Percentiles rank a stretch among this genome's conserved stretches.
These are phyloP conservation scores for Cynopterus brachyotis DNA, from an alignment of 2,113 vertebrate species.

Conservation along the genomic window DNA sequence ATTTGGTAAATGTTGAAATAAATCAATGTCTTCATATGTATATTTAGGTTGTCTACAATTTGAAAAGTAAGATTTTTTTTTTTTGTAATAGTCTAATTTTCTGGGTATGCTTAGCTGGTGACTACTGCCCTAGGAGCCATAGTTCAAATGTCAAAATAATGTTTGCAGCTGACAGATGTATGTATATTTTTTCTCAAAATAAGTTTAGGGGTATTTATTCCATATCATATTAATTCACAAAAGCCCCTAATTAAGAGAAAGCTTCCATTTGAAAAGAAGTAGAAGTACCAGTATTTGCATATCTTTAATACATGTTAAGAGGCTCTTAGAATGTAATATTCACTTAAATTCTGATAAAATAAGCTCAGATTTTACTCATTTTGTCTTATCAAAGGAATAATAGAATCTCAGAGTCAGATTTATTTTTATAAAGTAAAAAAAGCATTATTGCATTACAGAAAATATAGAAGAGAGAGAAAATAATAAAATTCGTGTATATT, in stretches of 20 bases:
- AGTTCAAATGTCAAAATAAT: background rate
- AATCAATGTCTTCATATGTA: background rate
- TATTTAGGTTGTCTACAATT: conserved; percentile 30
- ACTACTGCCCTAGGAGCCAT: background rate
- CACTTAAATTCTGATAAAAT: background rate
- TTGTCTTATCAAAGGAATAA: background rate
- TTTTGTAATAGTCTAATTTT: background rate
- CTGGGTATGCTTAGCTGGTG: background rate
- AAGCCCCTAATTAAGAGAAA: background rate
- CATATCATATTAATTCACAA: background rate
- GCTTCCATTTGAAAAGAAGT: background rate
- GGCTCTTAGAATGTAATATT: background rate
- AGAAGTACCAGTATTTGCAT: background rate
- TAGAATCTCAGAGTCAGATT: background rate
- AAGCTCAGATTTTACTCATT: conserved; percentile 7
- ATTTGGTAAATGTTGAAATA: conserved; percentile 50
- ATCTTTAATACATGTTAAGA: background rate
- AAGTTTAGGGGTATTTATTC: background rate
- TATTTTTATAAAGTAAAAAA: background rate
- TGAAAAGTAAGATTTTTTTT: conserved; percentile 10
- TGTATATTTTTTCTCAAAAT: background rate
- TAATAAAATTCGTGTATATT: background rate
- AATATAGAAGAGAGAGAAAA: background rate
- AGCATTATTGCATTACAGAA: background rate
- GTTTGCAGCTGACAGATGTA: background rate